Evolutionary conservation across 2,113 vertebrate genomes (phyloP), one percentile per base, ranked within the genome.

Genomic region (Sarotherodon lohbergeri): DNA sequence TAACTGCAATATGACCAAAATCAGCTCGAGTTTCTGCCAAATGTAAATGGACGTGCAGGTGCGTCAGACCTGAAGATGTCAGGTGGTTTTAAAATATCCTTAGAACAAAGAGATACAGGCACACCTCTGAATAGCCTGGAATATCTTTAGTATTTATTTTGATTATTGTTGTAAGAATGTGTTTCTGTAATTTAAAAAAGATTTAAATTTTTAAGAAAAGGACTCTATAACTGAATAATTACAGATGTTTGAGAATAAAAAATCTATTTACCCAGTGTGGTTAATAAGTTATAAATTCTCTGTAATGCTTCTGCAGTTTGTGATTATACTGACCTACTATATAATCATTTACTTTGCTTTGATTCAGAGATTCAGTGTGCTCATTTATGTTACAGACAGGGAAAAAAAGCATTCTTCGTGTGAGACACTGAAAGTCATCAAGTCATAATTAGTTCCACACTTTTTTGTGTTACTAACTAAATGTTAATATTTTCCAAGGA

Each of bases 1-100:
- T 14, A 24, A 39, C 19, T 63, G 52, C 54, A 85, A 34, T 46
- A 13, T 46, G 73, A 90, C 86, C 61, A 7, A 29, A 56, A 55
- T 83, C 81, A 52, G 3, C 13, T 79, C 54, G 68, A 39, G 61
- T 85, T 89, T 87, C 71, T 93, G 86, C 90, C 86, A 93, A 92
- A 86, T 80, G 80, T 87, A 55, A 87, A 43, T 34, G 19, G 85
- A 79, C 54, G 27, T 52, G 24, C 50, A 17, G 57, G 52, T 68
- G 19, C 66, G 55, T 66, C 50, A 81, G 27, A 78, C 82, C 41
- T 78, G 16, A 52, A 3, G 2, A 8, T 85, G 63, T 84, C 16
- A 73, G 57, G 46, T 68, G 80, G 5, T 84, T 32, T 76, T 50
- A 68, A 73, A 29, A 29, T 54, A 57, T 56, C 63, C 16, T 17